A percentile compares a stretch with the other conserved stretches of the same genome.
Conservation (phyloP, 2,113 vertebrate genomes). For the Urocolius indicus region DNA sequence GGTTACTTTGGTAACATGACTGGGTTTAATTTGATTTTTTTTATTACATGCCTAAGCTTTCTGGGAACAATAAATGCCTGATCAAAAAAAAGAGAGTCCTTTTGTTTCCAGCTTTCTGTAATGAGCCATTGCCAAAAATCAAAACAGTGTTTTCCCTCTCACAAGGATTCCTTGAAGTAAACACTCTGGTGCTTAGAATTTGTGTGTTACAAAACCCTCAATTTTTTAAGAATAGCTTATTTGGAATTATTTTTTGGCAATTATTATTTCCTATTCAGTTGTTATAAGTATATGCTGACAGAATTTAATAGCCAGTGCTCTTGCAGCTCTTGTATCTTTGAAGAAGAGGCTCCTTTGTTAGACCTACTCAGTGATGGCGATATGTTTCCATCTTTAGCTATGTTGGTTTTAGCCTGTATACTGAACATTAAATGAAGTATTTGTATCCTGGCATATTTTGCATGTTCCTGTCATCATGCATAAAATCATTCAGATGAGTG, state of each 20-base stretch:
- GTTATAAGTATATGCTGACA: background rate
- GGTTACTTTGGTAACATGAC: background rate
- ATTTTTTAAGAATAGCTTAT: slow-evolving; percentile 34
- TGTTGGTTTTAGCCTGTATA: background rate
- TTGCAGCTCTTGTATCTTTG: slow-evolving; percentile 28
- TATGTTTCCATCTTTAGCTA: background rate
- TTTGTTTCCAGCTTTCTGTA: slow-evolving; percentile 65
- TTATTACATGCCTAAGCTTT: background rate
- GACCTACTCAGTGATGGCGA: background rate
- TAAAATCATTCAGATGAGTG: slow-evolving; percentile 17
- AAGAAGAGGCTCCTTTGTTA: background rate
- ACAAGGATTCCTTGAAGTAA: slow-evolving; percentile 32
- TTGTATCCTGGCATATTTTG: slow-evolving; percentile 20
- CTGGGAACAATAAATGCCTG: background rate
- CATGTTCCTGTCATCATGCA: slow-evolving; percentile 20
- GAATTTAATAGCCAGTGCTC: slow-evolving; percentile 15
- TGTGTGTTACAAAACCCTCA: slow-evolving; percentile 8
- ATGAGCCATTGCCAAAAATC: slow-evolving; percentile 31
- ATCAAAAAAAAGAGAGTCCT: background rate
- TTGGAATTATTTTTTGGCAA: background rate
- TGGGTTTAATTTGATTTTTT: slow-evolving; percentile 15
- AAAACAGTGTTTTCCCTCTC: slow-evolving; percentile 44
- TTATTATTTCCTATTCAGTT: background rate
- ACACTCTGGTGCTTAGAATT: background rate
- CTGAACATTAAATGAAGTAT: background rate